These are phyloP conservation scores for Lithosia quadra DNA, from an alignment of 2,888 invertebrate genomes.

Conservation along the genomic window DNA sequence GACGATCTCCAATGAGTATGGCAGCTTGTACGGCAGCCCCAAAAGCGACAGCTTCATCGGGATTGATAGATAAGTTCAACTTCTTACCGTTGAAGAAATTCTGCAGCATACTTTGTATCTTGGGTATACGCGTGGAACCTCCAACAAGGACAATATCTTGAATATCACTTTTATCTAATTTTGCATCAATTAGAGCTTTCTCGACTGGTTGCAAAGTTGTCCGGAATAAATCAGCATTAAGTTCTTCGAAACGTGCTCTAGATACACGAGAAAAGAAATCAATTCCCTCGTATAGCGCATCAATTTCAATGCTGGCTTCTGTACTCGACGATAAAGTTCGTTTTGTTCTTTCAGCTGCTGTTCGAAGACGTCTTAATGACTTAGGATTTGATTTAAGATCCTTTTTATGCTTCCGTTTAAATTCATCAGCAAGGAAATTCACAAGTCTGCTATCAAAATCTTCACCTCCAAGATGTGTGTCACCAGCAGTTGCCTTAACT, in stretches of 20 bases:
- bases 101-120: slow-evolving; percentile 91
- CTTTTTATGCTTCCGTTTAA: slow-evolving; percentile 90
- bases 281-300: slow-evolving; percentile 91
- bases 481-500: slow-evolving; percentile 94
- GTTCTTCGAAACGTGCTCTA: slow-evolving; percentile 92
- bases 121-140: slow-evolving; percentile 93
- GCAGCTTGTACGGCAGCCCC: slow-evolving; percentile 92
- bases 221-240: slow-evolving; percentile 90
- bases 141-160: slow-evolving; percentile 94
- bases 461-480: slow-evolving; percentile 95
- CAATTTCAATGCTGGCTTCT: slow-evolving; percentile 91
- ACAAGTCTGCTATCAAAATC: slow-evolving; percentile 89
- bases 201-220: slow-evolving; percentile 92
- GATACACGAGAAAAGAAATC: slow-evolving; percentile 90
- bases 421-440: slow-evolving; percentile 89
- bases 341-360: slow-evolving; percentile 92
- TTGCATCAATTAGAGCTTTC: slow-evolving; percentile 91
- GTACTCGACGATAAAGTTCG: slow-evolving; percentile 92
- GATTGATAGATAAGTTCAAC: slow-evolving; percentile 91
- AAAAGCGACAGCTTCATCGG: slow-evolving; percentile 93
- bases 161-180: slow-evolving; percentile 90
- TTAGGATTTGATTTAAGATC: slow-evolving; percentile 89
- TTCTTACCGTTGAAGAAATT: slow-evolving; percentile 91
- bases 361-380: slow-evolving; percentile 89
- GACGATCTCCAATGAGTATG: slow-evolving; percentile 90